Conservation (phyloP, 2,888 invertebrate species). For the Zootermopsis nevadensis region DNA sequence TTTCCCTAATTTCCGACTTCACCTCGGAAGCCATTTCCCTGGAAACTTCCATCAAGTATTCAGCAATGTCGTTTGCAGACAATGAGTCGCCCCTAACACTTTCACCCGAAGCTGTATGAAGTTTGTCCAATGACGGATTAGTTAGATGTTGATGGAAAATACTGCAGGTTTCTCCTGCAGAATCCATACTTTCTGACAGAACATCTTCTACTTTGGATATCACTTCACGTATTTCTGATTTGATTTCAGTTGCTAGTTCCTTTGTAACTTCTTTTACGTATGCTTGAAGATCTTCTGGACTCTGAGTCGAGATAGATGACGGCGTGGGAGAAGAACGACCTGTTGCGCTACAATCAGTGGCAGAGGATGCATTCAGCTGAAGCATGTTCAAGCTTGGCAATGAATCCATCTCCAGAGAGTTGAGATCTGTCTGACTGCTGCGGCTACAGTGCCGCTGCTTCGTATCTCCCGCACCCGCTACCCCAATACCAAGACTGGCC, state of each 20-base stretch:
- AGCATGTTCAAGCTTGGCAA: conserved; percentile 62
- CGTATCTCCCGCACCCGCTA: conserved; percentile 54
- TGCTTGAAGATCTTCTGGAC: conserved; percentile 73
- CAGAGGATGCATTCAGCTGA: conserved; percentile 63
- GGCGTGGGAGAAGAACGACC: conserved; percentile 60
- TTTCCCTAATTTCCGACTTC: conserved; percentile 80
- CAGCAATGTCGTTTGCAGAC: conserved; percentile 79
- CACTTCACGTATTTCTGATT: conserved; percentile 83
- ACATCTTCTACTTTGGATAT: conserved; percentile 85
- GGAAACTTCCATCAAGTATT: conserved; percentile 81
- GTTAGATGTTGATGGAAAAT: neutral
- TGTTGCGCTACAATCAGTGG: conserved; percentile 68
- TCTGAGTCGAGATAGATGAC: conserved; percentile 40
- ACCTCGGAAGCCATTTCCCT: conserved; percentile 84
- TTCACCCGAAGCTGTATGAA: conserved; percentile 16
- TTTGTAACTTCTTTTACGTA: conserved; percentile 83
- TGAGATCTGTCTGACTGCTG: conserved; percentile 79
- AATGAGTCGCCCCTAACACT: conserved; percentile 72
- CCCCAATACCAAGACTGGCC: conserved; percentile 72
- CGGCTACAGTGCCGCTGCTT: conserved; percentile 70
- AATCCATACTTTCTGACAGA: conserved; percentile 68
- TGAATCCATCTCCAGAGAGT: conserved; percentile 69
- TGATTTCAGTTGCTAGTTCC: conserved; percentile 83
- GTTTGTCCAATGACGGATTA: conserved; percentile 2
- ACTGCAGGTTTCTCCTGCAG: neutral